Conservation (phyloP, 1,140 invertebrate genomes). For the Holcopasites calliopsidis region DNA sequence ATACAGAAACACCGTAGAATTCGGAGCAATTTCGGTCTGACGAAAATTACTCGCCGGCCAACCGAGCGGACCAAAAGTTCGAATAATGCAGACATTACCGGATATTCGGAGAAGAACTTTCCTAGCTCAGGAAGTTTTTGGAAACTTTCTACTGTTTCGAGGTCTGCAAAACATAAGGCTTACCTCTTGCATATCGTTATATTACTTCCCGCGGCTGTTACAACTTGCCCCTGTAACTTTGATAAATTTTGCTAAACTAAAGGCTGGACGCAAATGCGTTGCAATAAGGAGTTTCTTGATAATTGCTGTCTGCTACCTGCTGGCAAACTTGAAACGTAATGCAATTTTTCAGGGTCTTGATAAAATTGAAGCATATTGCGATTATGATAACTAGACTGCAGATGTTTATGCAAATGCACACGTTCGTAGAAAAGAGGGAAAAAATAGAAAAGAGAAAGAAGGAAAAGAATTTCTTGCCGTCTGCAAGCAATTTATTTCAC, state of each 20-base stretch:
- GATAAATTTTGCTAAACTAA: slow-evolving; percentile 12
- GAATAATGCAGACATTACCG: slow-evolving; percentile 24
- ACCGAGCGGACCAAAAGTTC: background rate
- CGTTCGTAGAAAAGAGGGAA: too few species aligned
- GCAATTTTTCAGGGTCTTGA: too few species aligned
- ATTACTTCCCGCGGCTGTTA: background rate
- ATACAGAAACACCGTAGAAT: background rate
- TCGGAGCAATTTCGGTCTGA: slow-evolving; percentile 14
- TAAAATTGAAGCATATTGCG: too few species aligned
- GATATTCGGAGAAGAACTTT: background rate
- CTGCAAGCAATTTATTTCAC: too few species aligned
- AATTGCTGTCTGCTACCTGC: background rate
- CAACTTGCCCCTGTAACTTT: background rate
- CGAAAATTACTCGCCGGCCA: slow-evolving; percentile 5
- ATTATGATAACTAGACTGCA: too few species aligned
- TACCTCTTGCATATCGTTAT: slow-evolving; percentile 3
- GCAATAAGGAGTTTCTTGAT: slow-evolving; percentile 16
- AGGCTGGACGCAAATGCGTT: background rate
- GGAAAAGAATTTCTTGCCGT: too few species aligned
- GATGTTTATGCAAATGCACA: too few species aligned
- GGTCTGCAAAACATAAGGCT: slow-evolving; percentile 26
- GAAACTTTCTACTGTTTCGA: slow-evolving; percentile 25
- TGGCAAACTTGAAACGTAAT: background rate
- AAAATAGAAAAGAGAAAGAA: too few species aligned
- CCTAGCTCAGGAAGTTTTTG: slow-evolving; percentile 8